Conservation (phyloP, 2,888 invertebrate genomes). For the Onthophagus sagittarius region DNA sequence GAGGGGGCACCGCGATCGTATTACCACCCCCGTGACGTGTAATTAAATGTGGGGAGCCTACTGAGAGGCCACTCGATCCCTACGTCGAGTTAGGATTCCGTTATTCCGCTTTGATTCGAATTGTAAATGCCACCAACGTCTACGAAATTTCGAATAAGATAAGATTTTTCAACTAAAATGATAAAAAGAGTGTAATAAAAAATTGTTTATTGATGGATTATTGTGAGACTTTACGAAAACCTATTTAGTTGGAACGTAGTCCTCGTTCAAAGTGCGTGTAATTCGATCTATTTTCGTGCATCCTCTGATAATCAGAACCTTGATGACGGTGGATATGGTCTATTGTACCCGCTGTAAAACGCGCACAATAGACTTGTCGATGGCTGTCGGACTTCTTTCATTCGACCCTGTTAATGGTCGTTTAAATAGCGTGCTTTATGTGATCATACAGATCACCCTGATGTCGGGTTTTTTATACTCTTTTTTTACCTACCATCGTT, state of each 20-base stretch:
- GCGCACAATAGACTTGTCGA: conserved; percentile 32
- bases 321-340: conserved; percentile 5
- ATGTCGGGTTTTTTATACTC: not conserved
- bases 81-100: not conserved
- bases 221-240: no score
- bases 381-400: conserved; percentile 28
- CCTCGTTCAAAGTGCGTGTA: conserved; percentile 21
- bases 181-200: no score
- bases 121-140: not conserved
- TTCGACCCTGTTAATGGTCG: conserved; percentile 29
- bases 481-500: not conserved
- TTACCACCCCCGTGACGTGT: not conserved
- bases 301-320: conserved; percentile 30
- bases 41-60: not conserved
- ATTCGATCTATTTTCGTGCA: conserved; percentile 33
- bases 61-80: not conserved
- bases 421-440: conserved; percentile 34
- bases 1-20: not conserved
- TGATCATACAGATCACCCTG: conserved; percentile 28
- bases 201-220: no score
- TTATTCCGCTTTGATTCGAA: not conserved
- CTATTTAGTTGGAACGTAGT: not conserved
- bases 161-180: no score
- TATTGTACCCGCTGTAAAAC: conserved; percentile 29
- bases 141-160: no score